Conservation (phyloP, 1,140 invertebrate genomes). For the Formica selysi region DNA sequence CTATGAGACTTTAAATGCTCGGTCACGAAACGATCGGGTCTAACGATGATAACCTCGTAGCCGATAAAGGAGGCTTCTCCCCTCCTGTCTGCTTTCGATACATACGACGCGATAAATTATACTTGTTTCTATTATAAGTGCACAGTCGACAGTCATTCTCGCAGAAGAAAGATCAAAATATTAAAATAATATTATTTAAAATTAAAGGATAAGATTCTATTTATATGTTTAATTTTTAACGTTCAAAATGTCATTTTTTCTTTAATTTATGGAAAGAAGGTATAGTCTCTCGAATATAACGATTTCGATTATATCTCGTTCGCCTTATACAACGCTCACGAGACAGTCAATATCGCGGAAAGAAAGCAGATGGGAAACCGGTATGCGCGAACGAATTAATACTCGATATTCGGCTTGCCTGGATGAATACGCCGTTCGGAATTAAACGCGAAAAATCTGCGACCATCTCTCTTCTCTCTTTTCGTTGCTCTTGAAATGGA, state of each 20-base stretch:
- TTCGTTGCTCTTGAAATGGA: constrained; percentile 45
- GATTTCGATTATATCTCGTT: background rate
- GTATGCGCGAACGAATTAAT: constrained; percentile 40
- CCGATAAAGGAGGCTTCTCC: constrained; percentile 44
- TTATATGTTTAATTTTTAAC: background rate
- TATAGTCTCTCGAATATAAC: background rate
- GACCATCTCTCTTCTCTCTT: background rate
- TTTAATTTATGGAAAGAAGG: background rate
- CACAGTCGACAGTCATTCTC: background rate
- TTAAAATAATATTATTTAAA: constrained; percentile 5
- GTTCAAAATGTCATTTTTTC: background rate
- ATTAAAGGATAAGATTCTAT: constrained; percentile 12
- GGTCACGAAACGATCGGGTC: constrained; percentile 34
- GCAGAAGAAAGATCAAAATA: background rate
- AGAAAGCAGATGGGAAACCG: constrained; percentile 40
- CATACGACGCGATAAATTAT: constrained; percentile 22
- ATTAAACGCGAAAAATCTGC: constrained; percentile 52
- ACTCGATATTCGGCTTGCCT: constrained; percentile 33
- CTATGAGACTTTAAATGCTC: constrained; percentile 48
- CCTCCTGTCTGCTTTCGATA: background rate
- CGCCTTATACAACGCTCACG: background rate
- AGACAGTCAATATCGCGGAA: constrained; percentile 26
- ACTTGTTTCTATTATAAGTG: background rate
- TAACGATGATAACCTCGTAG: constrained; percentile 63
- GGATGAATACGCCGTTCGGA: constrained; percentile 42